Percentiles rank a stretch among this genome's conserved stretches.
phyloP scores from a whole-genome alignment of 2,888 invertebrate genomes.

The Drosophila aldrichi region DNA sequence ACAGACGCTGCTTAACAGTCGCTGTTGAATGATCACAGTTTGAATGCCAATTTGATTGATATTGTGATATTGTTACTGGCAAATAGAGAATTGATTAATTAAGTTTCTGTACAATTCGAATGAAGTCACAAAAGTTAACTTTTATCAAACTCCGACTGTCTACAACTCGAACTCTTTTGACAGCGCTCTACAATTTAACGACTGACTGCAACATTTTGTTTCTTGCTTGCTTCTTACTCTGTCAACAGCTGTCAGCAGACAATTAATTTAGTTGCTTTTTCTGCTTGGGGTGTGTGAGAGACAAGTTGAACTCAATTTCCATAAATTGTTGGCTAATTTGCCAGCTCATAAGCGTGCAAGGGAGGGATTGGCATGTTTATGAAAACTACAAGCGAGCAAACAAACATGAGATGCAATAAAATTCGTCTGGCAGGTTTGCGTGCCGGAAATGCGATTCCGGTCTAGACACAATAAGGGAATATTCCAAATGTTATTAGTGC shows the following conservation, averaged over 20 bases:
- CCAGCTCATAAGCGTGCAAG: slow-evolving; percentile 4
- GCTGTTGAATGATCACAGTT: no score
- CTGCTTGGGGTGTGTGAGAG: slow-evolving; percentile 39
- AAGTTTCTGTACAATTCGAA: no score
- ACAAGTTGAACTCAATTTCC: slow-evolving; percentile 45
- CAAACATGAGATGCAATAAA: slow-evolving; percentile 51
- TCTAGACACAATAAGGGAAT: slow-evolving; percentile 66
- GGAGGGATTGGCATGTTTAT: slow-evolving; percentile 28
- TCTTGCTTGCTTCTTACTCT: background rate
- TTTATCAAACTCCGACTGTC: background rate
- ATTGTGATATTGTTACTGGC: no score
- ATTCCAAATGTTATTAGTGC: slow-evolving; percentile 36
- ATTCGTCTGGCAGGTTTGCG: slow-evolving; percentile 54
- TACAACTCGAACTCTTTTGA: no score
- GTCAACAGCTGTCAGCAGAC: slow-evolving; percentile 5
- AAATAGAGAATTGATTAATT: no score
- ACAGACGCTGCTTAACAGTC: no score
- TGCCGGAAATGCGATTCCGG: slow-evolving; percentile 69
- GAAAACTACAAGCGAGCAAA: slow-evolving; percentile 6
- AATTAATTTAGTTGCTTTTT: slow-evolving; percentile 23
- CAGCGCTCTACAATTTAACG: background rate
- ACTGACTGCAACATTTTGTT: background rate
- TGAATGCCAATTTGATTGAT: no score
- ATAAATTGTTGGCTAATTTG: slow-evolving; percentile 44
- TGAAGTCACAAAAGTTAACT: background rate